Evolutionary conservation across 2,113 vertebrate species (phyloP).

Genomic region (Laterallus jamaicensis): DNA sequence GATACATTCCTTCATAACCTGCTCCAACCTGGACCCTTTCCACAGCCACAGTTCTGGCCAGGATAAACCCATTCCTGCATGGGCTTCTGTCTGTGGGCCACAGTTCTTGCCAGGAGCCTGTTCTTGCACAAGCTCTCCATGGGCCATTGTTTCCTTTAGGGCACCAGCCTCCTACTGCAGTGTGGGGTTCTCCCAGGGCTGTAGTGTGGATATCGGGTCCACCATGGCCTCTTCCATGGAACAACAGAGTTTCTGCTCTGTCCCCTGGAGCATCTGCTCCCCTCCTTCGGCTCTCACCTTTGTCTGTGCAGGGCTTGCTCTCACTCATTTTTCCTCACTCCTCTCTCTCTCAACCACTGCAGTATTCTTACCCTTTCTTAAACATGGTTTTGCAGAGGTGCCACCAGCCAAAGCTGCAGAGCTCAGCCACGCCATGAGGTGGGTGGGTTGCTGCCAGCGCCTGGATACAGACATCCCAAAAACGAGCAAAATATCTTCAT

Average conservation of each 20-base stretch:
- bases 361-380: background rate
- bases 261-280: background rate
- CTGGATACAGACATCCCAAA: background rate
- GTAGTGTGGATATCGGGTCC: background rate
- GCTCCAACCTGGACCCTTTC: background rate
- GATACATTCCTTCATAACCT: background rate
- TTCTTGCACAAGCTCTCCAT: background rate
- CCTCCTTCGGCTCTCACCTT: background rate
- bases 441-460: accelerated
- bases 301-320: background rate
- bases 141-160: background rate
- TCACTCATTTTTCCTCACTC: background rate
- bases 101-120: background rate
- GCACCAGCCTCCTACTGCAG: accelerated
- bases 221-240: accelerated
- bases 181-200: background rate
- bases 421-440: accelerated
- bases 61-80: background rate
- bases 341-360: background rate
- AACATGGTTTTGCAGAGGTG: background rate
- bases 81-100: background rate
- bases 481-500: background rate
- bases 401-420: background rate
- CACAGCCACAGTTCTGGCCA: background rate
- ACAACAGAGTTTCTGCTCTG: background rate